Evolutionary conservation across 2,113 vertebrate species (phyloP).

Genomic region (Carlito syrichta): DNA sequence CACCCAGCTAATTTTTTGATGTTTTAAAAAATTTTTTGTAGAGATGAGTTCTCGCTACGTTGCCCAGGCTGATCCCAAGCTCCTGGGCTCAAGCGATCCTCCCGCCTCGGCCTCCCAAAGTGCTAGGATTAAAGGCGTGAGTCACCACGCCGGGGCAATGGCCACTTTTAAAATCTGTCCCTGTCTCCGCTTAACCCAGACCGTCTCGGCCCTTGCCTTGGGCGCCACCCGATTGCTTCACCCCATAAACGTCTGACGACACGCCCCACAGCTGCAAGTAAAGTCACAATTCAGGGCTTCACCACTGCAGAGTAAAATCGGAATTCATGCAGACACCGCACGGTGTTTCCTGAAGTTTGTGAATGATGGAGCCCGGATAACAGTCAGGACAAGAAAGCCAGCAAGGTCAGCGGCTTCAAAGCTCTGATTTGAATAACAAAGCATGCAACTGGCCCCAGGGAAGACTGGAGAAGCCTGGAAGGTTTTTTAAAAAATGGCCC

Average conservation of each 20-base stretch:
- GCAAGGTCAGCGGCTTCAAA: fast-evolving
- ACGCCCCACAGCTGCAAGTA: background rate
- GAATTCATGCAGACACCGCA: fast-evolving
- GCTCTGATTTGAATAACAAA: slow-evolving; percentile 25
- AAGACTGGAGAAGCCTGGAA: background rate
- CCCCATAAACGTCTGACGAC: background rate
- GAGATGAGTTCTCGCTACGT: too few relatives aligned
- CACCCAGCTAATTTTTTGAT: too few relatives aligned
- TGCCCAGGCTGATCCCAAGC: too few relatives aligned
- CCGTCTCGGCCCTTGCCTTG: too few relatives aligned
- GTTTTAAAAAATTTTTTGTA: too few relatives aligned
- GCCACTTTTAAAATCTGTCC: background rate
- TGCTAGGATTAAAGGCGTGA: too few relatives aligned
- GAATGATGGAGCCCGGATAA: background rate
- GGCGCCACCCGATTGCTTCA: background rate
- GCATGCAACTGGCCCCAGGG: background rate
- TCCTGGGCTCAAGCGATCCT: too few relatives aligned
- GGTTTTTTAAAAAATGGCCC: background rate
- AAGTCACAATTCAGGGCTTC: too few relatives aligned
- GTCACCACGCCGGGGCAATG: too few relatives aligned
- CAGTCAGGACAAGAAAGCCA: background rate
- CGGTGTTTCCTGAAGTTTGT: background rate
- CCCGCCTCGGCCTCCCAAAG: too few relatives aligned
- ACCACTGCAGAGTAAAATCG: background rate
- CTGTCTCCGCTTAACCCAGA: too few relatives aligned